Evolutionary conservation across 2,888 invertebrate species (phyloP).

Genomic region (Aproaerema taeniolella): DNA sequence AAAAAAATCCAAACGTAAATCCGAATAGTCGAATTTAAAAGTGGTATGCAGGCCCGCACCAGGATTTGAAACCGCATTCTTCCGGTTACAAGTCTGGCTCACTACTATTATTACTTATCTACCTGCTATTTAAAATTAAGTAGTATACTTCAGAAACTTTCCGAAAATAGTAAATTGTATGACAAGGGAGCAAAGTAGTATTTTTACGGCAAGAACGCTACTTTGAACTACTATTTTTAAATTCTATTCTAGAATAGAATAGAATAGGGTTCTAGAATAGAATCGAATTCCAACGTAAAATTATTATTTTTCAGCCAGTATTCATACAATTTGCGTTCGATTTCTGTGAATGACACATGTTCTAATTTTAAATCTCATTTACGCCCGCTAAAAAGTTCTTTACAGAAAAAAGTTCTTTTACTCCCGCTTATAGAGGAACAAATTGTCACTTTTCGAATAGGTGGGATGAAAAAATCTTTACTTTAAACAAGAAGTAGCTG

Average conservation of each 20-base stretch:
- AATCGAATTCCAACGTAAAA: too few species aligned
- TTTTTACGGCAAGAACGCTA: too few species aligned
- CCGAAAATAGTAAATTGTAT: too few species aligned
- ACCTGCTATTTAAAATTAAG: too few species aligned
- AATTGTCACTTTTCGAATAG: not conserved
- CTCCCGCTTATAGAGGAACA: too few species aligned
- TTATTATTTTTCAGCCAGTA: not conserved
- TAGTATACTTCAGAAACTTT: too few species aligned
- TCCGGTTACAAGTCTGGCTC: not conserved
- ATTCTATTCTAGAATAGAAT: too few species aligned
- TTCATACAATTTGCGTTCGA: not conserved
- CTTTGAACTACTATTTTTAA: too few species aligned
- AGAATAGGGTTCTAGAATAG: too few species aligned
- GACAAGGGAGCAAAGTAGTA: too few species aligned
- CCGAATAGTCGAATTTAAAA: not conserved
- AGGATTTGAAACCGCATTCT: not conserved
- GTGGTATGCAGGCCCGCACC: not conserved
- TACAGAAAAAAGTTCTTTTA: too few species aligned
- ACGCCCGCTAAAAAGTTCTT: not conserved
- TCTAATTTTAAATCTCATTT: not conserved
- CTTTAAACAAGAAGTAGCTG: slow-evolving; percentile 77
- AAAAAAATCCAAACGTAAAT: not conserved
- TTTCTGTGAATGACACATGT: not conserved
- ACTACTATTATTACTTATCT: not conserved
- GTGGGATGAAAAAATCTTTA: slow-evolving; percentile 31